Evolutionary conservation across 1,140 invertebrate species (phyloP).

Genomic region (Solenopsis fugax): DNA sequence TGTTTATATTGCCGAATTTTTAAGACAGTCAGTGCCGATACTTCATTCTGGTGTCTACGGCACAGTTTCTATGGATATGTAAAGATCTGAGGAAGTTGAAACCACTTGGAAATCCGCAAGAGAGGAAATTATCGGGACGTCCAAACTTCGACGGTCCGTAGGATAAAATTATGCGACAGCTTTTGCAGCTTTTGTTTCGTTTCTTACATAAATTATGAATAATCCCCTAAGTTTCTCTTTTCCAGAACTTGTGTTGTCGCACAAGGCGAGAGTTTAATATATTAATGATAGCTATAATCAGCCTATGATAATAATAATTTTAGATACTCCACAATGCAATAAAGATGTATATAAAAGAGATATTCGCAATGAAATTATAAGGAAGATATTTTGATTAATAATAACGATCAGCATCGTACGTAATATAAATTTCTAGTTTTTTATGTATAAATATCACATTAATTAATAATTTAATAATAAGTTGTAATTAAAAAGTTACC

Average conservation of each 20-base stretch:
- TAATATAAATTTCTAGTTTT: slow-evolving; percentile 20
- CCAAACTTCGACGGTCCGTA: slow-evolving; percentile 69
- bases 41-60: background rate
- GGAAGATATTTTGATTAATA: background rate
- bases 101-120: slow-evolving; percentile 50
- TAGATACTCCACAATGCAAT: background rate
- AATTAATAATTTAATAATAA: background rate
- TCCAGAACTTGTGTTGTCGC: slow-evolving; percentile 61
- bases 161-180: slow-evolving; percentile 73
- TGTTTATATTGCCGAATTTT: slow-evolving; percentile 1
- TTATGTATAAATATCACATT: background rate
- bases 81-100: slow-evolving; percentile 51
- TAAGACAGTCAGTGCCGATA: slow-evolving; percentile 17
- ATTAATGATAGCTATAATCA: slow-evolving; percentile 48
- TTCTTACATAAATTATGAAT: slow-evolving; percentile 77
- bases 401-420: background rate
- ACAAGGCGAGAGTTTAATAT: slow-evolving; percentile 61
- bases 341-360: slow-evolving; percentile 10
- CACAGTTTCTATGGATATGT: slow-evolving; percentile 33
- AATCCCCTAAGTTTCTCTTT: slow-evolving; percentile 70
- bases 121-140: slow-evolving; percentile 70
- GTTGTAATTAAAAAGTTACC: slow-evolving; percentile 5
- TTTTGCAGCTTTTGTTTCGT: slow-evolving; percentile 73
- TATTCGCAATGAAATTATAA: background rate
- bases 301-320: background rate